Evolutionary conservation across 2,797 vertebrate genomes (phyloP), one percentile per base, ranked within the genome.

Genomic region (Carduelis carduelis): DNA sequence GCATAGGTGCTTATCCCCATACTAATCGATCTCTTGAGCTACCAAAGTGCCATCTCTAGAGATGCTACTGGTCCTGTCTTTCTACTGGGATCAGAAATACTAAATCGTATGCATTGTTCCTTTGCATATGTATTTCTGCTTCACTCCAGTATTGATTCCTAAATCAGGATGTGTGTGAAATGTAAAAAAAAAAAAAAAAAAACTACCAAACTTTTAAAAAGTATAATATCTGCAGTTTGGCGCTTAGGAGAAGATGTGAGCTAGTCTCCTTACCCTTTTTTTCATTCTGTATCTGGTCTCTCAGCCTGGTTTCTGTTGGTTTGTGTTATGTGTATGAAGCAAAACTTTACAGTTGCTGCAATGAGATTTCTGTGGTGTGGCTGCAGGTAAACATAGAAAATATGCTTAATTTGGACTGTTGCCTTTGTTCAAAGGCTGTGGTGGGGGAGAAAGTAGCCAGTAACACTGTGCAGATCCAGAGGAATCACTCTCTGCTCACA

Each of bases 201-300:
- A 12, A 14, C 18, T 72, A 19, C 6, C 8, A 32, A 69, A 56
- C 9, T 11, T 77, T 28, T 26, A 0, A 6, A 5, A 89, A 74
- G 12, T 39, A 11, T 57, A 28, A 2, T 44, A 21, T 65, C 19
- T 69, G 43, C 2, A 0, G 8, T 41, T 52, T 72, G 19, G 14
- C 0, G 0, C 52, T 69, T 61, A 71, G 66, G 41, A 64, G 35
- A 70, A 61, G 35, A 27, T 2, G 1, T n/a, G 27, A n/a, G 11
- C 46, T 83, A 46, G 52, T 39, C 23, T 78, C 6, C 7, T 60
- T 22, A 56, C 26, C 21, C 4, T 78, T 91, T 49, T 46, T 28
- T 60, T 53, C 21, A 50, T 87, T 81, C 57, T 32, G 37, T 57
- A n/a, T 47, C 21, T 78, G 8, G 50, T 86, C 28, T 71, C 39